A percentile compares a stretch with the other conserved stretches of the same genome.
Evolutionary conservation across 1,140 invertebrate genomes (phyloP).

Genomic region (Microplitis demolitor): DNA sequence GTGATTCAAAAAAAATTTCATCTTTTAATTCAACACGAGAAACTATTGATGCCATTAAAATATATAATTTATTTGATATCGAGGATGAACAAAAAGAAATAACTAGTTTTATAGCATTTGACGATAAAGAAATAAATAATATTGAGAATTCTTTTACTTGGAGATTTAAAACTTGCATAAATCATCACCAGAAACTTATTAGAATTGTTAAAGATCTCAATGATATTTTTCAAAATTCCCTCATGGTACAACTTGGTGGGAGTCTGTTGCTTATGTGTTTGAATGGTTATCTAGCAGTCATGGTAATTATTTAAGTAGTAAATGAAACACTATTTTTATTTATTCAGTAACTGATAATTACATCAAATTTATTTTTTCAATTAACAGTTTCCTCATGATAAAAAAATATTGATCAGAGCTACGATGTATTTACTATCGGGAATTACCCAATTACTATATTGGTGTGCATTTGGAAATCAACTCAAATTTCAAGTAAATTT

Average conservation of each 20-base stretch:
- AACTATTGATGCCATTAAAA: background rate
- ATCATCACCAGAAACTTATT: conserved; percentile 40
- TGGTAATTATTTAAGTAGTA: conserved; percentile 32
- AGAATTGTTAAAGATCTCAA: conserved; percentile 36
- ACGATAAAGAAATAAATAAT: conserved; percentile 1
- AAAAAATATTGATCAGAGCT: background rate
- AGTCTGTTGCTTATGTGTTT: conserved; percentile 45
- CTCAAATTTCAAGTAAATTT: conserved; percentile 6
- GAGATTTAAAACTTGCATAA: conserved; percentile 30
- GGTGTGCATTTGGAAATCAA: conserved; percentile 2
- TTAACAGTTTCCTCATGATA: background rate
- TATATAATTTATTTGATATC: background rate
- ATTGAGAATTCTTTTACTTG: conserved; percentile 11
- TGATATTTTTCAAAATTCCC: conserved; percentile 29
- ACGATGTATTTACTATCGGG: background rate
- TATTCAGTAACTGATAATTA: too few species aligned
- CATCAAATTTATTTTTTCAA: too few species aligned
- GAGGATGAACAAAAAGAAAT: background rate
- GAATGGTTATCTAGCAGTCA: conserved; percentile 40
- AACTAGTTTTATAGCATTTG: conserved; percentile 9
- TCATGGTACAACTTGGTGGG: conserved; percentile 42
- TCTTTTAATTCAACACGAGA: background rate
- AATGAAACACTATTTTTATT: too few species aligned
- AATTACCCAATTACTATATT: conserved; percentile 1
- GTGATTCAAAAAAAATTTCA: too few species aligned